Evolutionary conservation across 2,888 invertebrate species (phyloP).

Genomic region (Sarcophaga rosellei): DNA sequence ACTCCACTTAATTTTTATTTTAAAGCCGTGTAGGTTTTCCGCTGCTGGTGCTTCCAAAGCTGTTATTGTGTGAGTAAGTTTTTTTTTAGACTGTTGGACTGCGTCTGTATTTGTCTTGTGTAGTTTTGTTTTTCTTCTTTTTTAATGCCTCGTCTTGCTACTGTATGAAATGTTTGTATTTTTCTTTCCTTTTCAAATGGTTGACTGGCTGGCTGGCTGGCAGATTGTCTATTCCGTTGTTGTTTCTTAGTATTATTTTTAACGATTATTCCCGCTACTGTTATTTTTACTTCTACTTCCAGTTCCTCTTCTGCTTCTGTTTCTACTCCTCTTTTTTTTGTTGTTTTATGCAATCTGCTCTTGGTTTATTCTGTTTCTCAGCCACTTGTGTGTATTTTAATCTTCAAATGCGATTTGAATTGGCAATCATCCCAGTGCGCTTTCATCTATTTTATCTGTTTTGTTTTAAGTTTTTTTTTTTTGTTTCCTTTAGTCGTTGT

Average conservation of each 20-base stretch:
- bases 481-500: constrained; percentile 32
- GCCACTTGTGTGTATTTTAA: constrained; percentile 69
- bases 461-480: constrained; percentile 30
- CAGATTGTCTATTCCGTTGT: constrained; percentile 1
- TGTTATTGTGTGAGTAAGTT: constrained; percentile 4
- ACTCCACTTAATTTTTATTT: constrained; percentile 28
- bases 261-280: not conserved
- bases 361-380: constrained; percentile 36
- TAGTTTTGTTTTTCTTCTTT: not conserved
- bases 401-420: constrained; percentile 79
- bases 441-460: constrained; percentile 72
- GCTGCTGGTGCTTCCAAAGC: not conserved
- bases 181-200: constrained; percentile 33
- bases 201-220: constrained; percentile 19
- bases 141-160: constrained; percentile 48
- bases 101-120: constrained; percentile 42
- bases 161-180: constrained; percentile 40
- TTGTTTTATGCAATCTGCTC: constrained; percentile 64
- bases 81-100: constrained; percentile 3
- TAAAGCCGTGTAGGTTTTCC: constrained; percentile 31
- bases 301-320: constrained; percentile 48
- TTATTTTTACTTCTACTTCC: constrained; percentile 18
- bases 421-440: constrained; percentile 80
- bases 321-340: constrained; percentile 41
- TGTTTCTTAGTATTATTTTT: constrained; percentile 7